Conservation (phyloP, 2,797 vertebrate species). For the Schizopygopsis pylzovi region DNA sequence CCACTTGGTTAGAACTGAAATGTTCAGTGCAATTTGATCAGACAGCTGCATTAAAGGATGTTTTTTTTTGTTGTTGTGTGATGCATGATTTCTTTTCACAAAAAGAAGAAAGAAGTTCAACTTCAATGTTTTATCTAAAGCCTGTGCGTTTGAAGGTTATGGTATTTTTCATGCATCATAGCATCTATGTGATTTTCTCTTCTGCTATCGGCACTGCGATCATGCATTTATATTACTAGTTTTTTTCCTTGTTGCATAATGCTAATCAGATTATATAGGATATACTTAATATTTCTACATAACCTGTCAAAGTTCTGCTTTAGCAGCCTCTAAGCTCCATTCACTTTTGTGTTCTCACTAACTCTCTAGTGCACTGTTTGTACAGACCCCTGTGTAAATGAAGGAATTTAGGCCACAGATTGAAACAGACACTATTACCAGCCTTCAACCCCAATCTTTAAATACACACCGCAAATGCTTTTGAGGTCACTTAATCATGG, state of each 20-base stretch:
- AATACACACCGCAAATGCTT: not conserved
- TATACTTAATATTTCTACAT: slow-evolving; percentile 60
- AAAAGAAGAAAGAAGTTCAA: too few species aligned
- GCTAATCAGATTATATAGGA: slow-evolving; percentile 57
- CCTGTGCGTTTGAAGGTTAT: not conserved
- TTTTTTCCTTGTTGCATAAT: slow-evolving; percentile 53
- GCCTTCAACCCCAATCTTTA: not conserved
- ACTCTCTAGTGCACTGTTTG: not conserved
- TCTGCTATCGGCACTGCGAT: slow-evolving; percentile 38
- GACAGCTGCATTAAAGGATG: not conserved
- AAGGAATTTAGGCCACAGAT: slow-evolving; percentile 82
- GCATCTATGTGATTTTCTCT: slow-evolving; percentile 28
- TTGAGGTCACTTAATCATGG: not conserved
- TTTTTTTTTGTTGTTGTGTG: not conserved
- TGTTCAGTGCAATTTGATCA: slow-evolving; percentile 8
- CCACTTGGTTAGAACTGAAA: not conserved
- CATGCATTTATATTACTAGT: slow-evolving; percentile 33
- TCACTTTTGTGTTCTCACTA: slow-evolving; percentile 49
- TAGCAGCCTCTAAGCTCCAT: slow-evolving; percentile 37
- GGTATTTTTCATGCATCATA: not conserved
- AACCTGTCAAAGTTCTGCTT: slow-evolving; percentile 52
- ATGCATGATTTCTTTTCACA: not conserved
- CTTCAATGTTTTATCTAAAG: not conserved
- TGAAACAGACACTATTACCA: slow-evolving; percentile 73
- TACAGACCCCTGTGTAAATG: slow-evolving; percentile 80